Conservation (phyloP, 1,140 invertebrate genomes). For the Cherax quadricarinatus region DNA sequence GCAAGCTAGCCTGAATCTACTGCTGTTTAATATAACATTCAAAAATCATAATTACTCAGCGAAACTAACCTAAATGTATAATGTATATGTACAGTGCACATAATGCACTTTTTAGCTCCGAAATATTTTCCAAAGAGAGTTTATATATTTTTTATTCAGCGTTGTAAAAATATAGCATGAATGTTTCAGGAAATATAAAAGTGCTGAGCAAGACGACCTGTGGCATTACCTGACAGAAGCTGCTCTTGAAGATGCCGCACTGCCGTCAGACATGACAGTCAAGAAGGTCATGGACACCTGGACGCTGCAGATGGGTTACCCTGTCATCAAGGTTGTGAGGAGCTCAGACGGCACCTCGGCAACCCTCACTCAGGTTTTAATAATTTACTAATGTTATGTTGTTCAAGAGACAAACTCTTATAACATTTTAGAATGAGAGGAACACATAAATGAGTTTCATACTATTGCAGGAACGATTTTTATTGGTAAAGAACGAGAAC, state of each 20-base stretch:
- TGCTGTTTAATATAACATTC: no score
- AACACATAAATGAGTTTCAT: no score
- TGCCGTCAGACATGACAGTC: constrained; percentile 82
- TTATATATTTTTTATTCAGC: no score
- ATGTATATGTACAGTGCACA: no score
- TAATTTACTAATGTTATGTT: constrained; percentile 25
- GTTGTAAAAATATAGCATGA: no score
- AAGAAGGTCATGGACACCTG: constrained; percentile 73
- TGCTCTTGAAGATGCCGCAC: constrained; percentile 66
- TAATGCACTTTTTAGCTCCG: no score
- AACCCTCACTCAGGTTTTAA: constrained; percentile 23
- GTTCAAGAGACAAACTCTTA: not conserved
- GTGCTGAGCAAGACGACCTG: constrained; percentile 87
- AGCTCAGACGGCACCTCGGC: constrained; percentile 3
- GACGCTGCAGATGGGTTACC: constrained; percentile 47
- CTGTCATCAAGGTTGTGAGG: constrained; percentile 74
- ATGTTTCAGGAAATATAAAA: constrained; percentile 76
- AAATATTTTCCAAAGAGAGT: no score
- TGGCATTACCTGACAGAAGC: constrained; percentile 18
- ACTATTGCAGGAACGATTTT: constrained; percentile 55
- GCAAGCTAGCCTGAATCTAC: no score
- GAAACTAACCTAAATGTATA: no score
- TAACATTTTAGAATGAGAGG: not conserved
- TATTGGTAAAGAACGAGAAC: constrained; percentile 61
- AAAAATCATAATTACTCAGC: no score